phyloP scores from a whole-genome alignment of 2,797 vertebrate genomes.

The Acrocephalus scirpaceus region DNA sequence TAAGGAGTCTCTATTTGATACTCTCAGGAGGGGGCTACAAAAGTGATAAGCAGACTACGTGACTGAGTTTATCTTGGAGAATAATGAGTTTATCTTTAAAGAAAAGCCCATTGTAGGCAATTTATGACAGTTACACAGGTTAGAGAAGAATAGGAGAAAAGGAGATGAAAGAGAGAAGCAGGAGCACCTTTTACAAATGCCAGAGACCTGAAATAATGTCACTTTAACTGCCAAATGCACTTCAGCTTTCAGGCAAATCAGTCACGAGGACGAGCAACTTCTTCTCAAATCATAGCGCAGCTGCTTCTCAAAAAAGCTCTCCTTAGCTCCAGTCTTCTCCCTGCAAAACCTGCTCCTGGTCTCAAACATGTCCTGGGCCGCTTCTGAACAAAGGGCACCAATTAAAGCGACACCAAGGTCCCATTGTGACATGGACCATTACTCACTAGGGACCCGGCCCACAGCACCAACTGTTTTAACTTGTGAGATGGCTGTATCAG shows the following conservation, averaged over 20 bases:
- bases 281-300: neutral
- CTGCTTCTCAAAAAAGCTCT: neutral
- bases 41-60: neutral
- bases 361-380: rapidly evolving
- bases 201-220: neutral
- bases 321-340: neutral
- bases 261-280: neutral
- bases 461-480: neutral
- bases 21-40: neutral
- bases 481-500: neutral
- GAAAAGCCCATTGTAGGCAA: neutral
- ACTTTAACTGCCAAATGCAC: neutral
- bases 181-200: neutral
- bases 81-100: neutral
- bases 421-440: rapidly evolving
- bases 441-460: neutral
- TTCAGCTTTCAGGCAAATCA: conserved; percentile 27
- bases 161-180: neutral
- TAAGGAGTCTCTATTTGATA: neutral
- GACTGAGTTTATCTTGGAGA: neutral
- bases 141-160: neutral
- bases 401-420: neutral
- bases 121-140: neutral
- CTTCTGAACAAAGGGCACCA: neutral
- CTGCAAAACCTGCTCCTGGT: neutral